Conservation (phyloP, 2,113 vertebrate genomes). For the Nannobrachium achirus region DNA sequence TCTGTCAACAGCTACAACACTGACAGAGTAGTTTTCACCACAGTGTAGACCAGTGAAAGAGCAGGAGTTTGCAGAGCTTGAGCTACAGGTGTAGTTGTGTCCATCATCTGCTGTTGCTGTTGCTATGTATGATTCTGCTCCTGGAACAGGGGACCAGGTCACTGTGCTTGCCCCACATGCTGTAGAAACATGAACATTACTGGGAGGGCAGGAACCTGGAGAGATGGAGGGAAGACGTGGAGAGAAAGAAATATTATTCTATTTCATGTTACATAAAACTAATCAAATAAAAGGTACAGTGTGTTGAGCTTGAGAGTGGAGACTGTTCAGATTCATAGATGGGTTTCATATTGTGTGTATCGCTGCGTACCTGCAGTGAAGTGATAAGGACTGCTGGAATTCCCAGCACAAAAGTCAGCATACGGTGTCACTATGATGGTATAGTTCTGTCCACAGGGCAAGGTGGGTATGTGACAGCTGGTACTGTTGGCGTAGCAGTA, state of each 20-base stretch:
- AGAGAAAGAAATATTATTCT: background rate
- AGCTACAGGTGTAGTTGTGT: too few relatives aligned
- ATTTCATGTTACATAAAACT: background rate
- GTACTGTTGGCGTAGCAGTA: constrained; percentile 38
- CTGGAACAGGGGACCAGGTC: too few relatives aligned
- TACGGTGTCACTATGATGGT: constrained; percentile 46
- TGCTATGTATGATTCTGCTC: too few relatives aligned
- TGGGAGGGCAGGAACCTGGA: constrained; percentile 65
- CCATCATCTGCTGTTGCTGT: too few relatives aligned
- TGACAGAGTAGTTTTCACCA: too few relatives aligned
- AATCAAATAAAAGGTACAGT: too few relatives aligned
- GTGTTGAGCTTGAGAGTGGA: background rate
- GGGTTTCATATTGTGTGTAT: constrained; percentile 57
- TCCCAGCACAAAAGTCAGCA: constrained; percentile 50
- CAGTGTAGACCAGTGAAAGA: too few relatives aligned
- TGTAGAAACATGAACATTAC: constrained; percentile 31
- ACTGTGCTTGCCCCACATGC: constrained; percentile 24
- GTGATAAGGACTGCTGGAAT: constrained; percentile 35
- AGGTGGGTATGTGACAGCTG: constrained; percentile 49
- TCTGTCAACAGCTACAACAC: too few relatives aligned
- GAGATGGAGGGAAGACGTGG: background rate
- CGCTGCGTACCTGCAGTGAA: constrained; percentile 34
- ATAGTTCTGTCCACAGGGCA: constrained; percentile 65
- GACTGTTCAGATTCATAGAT: constrained; percentile 49
- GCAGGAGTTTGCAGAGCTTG: too few relatives aligned